Evolutionary conservation across 92 coral and sea anemone genomes (phyloP), one percentile per base, ranked within the genome.

Genomic region (Metridium senile): DNA sequence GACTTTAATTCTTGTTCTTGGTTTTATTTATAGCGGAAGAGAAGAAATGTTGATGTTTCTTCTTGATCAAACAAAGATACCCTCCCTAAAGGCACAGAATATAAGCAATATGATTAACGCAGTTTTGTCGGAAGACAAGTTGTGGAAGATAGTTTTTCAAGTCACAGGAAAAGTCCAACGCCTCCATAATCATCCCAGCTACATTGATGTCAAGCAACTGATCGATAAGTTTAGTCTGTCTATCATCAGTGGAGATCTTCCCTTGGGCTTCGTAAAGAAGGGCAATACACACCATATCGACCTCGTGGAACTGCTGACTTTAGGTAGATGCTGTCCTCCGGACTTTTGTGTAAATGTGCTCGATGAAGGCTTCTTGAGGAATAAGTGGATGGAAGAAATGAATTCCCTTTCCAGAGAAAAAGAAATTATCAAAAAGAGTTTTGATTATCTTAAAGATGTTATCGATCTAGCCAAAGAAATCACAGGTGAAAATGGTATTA

Each of bases 361-460:
- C 22, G 31, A 45, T 17, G 35, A 13, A 46, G 75, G 35, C 18
- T 23, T 21, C n/a, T 19, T 30, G 29, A 30, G 17, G 45, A 69
- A 77, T 8, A 26, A 77, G 1, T 83, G 82, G 87, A 39, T 17
- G 11, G 17, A 27, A 30, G 66, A 32, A 1, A 27, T 85, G 7
- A 21, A 19, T 13, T 46, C 45, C 22, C 70, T 54, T 21, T 70
- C 33, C 0, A 13, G 7, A 0, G 26, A 51, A 34, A 83, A 81
- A 29, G 68, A 70, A 19, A 17, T 25, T 29, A 59, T 74, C 22
- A 11, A 2, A 34, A 59, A 62, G 16, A 46, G 3, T 17, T 68
- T 81, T 30, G 52, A 27, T 9, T 25, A 79, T 52, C 79, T 89
- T 17, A 67, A 82, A 71, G 19, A 58, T 17, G 78, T 85, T 30